Base-by-base conservation (phyloP, 2,113 vertebrate genomes). In the Leucosticte australis region DNA sequence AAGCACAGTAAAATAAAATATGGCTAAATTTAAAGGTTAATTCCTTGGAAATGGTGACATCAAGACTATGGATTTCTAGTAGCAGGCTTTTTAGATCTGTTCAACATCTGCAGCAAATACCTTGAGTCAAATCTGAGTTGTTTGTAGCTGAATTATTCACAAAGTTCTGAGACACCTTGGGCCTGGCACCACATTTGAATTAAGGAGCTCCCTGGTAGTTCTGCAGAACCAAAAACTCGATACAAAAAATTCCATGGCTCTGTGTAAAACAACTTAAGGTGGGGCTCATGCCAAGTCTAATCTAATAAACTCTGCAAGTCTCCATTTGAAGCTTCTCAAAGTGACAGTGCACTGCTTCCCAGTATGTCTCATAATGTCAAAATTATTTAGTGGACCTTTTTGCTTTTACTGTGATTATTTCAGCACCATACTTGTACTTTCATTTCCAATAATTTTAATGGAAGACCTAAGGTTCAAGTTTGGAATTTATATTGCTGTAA, bases 401-500 rank as follows among this genome's bases (percentile, higher is more conserved):
- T 83, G n/a, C 83, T 87, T 31, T 70, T 75, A 55, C 16, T 84
- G 3, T 39, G 69, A 41, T 81, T 91, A 59, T 92, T 91, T 83
- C 71, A 83, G 39, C 1, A 0, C 24, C 64, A 50, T 77, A 26
- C n/a, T 86, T 74, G 55, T 95, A 46, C 71, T 95, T 94, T 63
- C 14, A 67, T 63, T 94, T 90, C 79, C 73, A 95, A 92, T 56
- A 86, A 83, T 62, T 73, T 64, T 73, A 79, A 85, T 71, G 46
- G 47, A 93, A 81, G 84, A 89, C 21, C 42, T 83, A 35, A 78
- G 42, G 33, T 81, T 67, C 47, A 64, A 46, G 31, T 60, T 86
- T 81, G 68, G 64, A 83, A 87, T 95, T 89, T 83, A 31, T 75
- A 55, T 90, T 84, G 67, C 82, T 83, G 27, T 81, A 76, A 83